A percentile compares a stretch with the other conserved stretches of the same genome.
phyloP scores from a whole-genome alignment of 2,888 invertebrate genomes.

The Platynereis dumerilii region DNA sequence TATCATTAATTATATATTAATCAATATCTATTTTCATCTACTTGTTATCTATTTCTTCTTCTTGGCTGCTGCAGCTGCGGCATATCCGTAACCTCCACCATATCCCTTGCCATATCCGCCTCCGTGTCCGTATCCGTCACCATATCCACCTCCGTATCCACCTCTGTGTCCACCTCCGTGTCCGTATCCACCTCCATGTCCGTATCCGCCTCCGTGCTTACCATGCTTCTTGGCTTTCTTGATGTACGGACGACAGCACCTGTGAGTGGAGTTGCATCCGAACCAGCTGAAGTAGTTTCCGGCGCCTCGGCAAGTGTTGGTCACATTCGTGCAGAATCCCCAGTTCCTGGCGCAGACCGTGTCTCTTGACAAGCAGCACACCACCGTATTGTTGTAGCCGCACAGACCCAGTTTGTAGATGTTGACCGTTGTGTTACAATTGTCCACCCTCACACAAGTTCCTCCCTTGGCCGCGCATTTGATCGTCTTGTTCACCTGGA shows the following conservation, averaged over 20 bases:
- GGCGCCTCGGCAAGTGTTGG: constrained; percentile 3
- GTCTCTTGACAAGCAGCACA: constrained; percentile 8
- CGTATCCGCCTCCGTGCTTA: background rate
- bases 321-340: constrained; percentile 15
- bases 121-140: constrained; percentile 5
- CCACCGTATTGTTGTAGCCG: constrained; percentile 13
- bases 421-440: constrained; percentile 11
- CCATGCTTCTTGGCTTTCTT: constrained; percentile 1
- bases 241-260: constrained; percentile 12
- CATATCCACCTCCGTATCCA: constrained; percentile 7
- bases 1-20: no score
- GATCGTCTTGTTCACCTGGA: constrained; percentile 17
- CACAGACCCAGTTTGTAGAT: constrained; percentile 18
- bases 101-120: background rate
- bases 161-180: background rate
- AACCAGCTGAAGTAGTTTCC: constrained; percentile 16
- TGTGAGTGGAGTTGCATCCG: constrained; percentile 12
- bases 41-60: no score
- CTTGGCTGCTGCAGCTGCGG: no score
- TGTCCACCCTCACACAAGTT: constrained; percentile 6
- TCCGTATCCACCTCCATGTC: background rate
- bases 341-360: constrained; percentile 11
- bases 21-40: no score
- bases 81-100: constrained; percentile 7
- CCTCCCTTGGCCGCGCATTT: constrained; percentile 14